A percentile compares a stretch with the other conserved stretches of the same genome.
phyloP scores from a whole-genome alignment of 1,140 invertebrate species.

The Brachionus rubens region DNA sequence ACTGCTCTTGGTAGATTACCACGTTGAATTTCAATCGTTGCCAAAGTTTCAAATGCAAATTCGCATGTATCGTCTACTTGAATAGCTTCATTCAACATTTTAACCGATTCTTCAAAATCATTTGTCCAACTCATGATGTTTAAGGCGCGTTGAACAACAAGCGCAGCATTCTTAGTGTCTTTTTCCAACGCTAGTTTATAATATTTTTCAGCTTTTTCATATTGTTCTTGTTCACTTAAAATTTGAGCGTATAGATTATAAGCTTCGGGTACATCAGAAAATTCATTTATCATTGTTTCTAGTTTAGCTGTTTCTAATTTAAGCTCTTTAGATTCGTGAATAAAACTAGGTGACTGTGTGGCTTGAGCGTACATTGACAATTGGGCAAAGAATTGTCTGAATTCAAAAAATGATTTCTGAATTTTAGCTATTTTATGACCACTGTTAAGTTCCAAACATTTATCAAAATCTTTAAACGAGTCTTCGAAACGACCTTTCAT shows the following conservation, averaged over 20 bases:
- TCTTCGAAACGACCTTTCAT: constrained; percentile 74
- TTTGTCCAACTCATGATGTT: constrained; percentile 73
- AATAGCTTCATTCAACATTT: constrained; percentile 76
- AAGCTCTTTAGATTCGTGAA: constrained; percentile 1
- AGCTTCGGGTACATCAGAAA: constrained; percentile 77
- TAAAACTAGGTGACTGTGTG: background rate
- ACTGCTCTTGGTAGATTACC: constrained; percentile 78
- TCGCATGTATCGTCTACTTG: constrained; percentile 84
- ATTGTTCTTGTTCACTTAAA: constrained; percentile 76
- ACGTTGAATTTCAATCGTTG: constrained; percentile 85
- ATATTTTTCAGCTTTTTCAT: constrained; percentile 73
- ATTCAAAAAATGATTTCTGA: constrained; percentile 81
- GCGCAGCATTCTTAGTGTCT: constrained; percentile 78
- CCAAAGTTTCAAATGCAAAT: constrained; percentile 88
- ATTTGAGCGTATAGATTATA: constrained; percentile 67
- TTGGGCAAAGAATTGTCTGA: constrained; percentile 60
- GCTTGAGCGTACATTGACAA: constrained; percentile 32
- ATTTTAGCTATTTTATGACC: constrained; percentile 76
- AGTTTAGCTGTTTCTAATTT: constrained; percentile 61
- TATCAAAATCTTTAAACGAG: constrained; percentile 76
- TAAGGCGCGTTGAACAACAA: constrained; percentile 75
- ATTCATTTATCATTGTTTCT: constrained; percentile 71
- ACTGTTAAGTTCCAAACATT: constrained; percentile 75
- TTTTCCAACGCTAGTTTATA: constrained; percentile 76
- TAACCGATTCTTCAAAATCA: constrained; percentile 74